Evolutionary conservation across 2,888 invertebrate genomes (phyloP).

Genomic region (Eupelmus urozonus): DNA sequence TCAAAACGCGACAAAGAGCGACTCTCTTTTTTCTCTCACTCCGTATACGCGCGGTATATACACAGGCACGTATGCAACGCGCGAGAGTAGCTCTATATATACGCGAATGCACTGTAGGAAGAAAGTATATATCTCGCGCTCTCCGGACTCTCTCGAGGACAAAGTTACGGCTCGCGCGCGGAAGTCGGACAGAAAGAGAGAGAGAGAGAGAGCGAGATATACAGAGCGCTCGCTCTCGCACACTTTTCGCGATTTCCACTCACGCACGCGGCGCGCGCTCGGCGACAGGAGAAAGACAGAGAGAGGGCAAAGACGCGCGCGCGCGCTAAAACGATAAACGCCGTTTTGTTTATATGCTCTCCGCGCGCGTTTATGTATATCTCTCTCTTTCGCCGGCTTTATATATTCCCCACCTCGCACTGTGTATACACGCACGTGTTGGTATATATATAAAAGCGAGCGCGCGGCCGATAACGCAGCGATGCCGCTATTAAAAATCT

Average conservation of each 20-base stretch:
- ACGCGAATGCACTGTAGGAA: not conserved
- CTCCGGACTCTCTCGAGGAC: not conserved
- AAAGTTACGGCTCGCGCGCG: conserved; percentile 15
- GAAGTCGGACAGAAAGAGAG: not conserved
- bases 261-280: not conserved
- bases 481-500: no score
- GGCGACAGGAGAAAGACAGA: not conserved
- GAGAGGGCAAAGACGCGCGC: not conserved
- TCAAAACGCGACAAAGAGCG: no score
- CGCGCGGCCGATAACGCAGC: no score
- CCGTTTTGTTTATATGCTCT: conserved; percentile 48
- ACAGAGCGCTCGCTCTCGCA: not conserved
- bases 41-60: no score
- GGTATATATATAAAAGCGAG: no score
- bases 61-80: no score
- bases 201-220: conserved; percentile 8
- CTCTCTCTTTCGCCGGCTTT: no score
- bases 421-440: no score
- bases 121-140: no score
- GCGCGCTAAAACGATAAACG: conserved; percentile 15
- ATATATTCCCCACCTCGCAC: conserved; percentile 15
- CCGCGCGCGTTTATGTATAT: no score
- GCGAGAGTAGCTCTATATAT: not conserved
- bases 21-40: no score
- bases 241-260: conserved; percentile 11